Conservation (phyloP, 2,797 vertebrate species). For the Anas bernieri region DNA sequence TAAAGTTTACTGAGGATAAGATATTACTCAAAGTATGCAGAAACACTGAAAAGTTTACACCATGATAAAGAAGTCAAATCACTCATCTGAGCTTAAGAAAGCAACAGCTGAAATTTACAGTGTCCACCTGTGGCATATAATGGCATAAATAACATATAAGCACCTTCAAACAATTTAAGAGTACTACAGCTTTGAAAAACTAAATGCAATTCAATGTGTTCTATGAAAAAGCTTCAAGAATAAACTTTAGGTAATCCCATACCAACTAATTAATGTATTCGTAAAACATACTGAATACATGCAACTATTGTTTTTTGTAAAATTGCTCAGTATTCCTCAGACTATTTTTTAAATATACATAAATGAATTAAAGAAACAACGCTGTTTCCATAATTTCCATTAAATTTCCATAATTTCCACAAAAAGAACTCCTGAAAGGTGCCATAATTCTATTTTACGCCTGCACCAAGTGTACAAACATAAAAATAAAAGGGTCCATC, state of each 20-base stretch:
- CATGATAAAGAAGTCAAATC: background rate
- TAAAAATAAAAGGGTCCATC: background rate
- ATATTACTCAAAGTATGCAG: background rate
- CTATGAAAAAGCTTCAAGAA: background rate
- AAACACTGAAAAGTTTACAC: background rate
- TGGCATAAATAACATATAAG: background rate
- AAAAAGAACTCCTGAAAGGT: background rate
- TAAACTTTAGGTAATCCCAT: accelerated
- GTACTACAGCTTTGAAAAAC: background rate
- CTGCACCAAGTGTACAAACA: background rate
- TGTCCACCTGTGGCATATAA: background rate
- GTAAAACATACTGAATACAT: background rate
- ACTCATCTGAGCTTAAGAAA: background rate
- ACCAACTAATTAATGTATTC: slow-evolving; percentile 6
- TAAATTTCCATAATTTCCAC: too few species aligned
- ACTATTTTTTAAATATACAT: background rate
- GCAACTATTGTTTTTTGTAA: background rate
- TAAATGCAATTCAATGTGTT: background rate
- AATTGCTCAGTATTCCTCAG: background rate
- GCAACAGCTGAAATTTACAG: background rate
- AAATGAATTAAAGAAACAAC: slow-evolving; percentile 7
- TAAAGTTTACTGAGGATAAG: background rate
- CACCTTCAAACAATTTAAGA: background rate
- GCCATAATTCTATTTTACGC: background rate
- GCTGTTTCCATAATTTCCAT: background rate